Percentiles rank a stretch among this genome's conserved stretches.
These are phyloP conservation scores for Leptinotarsa haldemani DNA, from an alignment of 2,888 invertebrate species.

Conservation along the genomic window DNA sequence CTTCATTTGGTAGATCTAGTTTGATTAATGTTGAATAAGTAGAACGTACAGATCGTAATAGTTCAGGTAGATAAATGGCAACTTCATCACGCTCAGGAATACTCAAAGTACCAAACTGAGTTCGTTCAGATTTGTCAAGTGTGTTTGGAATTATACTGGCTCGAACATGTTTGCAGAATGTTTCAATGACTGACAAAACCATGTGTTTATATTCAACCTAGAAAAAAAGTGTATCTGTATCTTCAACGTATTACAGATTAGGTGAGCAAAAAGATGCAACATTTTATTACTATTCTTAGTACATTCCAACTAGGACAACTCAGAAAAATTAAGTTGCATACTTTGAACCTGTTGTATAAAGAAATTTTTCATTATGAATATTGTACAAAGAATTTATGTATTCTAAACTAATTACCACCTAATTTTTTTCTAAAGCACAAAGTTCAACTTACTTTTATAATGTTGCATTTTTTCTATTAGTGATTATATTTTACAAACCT, in stretches of 20 bases:
- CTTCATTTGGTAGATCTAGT: constrained; percentile 89
- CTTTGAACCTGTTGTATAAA: too few species aligned
- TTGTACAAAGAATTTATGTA: too few species aligned
- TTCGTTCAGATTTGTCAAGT: constrained; percentile 65
- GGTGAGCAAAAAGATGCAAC: background rate
- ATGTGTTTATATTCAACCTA: constrained; percentile 72
- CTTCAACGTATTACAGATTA: background rate
- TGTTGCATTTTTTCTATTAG: constrained; percentile 24
- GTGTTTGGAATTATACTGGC: constrained; percentile 78
- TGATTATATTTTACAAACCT: constrained; percentile 41
- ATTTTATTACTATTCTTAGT: background rate
- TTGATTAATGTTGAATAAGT: constrained; percentile 85
- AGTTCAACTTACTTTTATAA: background rate
- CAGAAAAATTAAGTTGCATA: too few species aligned
- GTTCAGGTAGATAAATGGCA: constrained; percentile 81
- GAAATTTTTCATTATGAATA: too few species aligned
- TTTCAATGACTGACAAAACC: constrained; percentile 80
- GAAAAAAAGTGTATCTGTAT: constrained; percentile 14
- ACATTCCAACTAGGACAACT: too few species aligned
- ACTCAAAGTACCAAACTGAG: constrained; percentile 69
- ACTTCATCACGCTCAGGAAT: constrained; percentile 69
- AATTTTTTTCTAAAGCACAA: background rate
- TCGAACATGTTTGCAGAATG: constrained; percentile 80
- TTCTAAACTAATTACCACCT: too few species aligned
- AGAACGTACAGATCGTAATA: constrained; percentile 77